Percentiles rank a stretch among this genome's conserved stretches.
Conservation (phyloP, 2,113 vertebrate genomes). For the Camarhynchus parvulus region DNA sequence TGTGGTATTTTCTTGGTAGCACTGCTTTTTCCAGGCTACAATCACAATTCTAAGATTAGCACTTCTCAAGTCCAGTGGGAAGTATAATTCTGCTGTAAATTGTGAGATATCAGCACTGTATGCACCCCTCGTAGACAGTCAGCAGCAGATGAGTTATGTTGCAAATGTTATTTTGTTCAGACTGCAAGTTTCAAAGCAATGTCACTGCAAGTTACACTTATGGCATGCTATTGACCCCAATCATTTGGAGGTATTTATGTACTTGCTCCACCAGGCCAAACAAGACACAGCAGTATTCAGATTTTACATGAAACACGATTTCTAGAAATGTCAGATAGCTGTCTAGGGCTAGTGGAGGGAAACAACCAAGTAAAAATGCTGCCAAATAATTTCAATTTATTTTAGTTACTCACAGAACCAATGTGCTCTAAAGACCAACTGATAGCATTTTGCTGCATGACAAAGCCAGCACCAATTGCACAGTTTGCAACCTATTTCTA, state of each 20-base stretch:
- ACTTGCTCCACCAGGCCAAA: neutral
- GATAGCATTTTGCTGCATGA: neutral
- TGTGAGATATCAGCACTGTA: neutral
- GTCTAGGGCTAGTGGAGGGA: neutral
- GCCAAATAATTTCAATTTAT: neutral
- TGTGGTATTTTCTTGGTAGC: neutral
- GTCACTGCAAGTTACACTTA: neutral
- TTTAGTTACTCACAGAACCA: neutral
- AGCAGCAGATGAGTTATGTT: rapidly evolving
- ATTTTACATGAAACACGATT: neutral
- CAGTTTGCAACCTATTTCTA: neutral
- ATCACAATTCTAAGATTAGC: neutral
- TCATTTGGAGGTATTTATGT: neutral
- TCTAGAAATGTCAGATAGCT: neutral
- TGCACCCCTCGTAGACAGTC: neutral
- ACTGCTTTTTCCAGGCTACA: neutral
- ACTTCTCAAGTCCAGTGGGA: neutral
- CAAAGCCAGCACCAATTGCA: neutral
- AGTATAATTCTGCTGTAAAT: neutral
- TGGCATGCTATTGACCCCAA: rapidly evolving
- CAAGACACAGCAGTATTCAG: neutral
- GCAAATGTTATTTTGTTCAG: neutral
- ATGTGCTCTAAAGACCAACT: neutral
- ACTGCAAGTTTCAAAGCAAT: neutral
- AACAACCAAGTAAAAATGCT: neutral